Evolutionary conservation across 1,140 invertebrate genomes (phyloP).

Genomic region (Lordiphosa stackelbergi): DNA sequence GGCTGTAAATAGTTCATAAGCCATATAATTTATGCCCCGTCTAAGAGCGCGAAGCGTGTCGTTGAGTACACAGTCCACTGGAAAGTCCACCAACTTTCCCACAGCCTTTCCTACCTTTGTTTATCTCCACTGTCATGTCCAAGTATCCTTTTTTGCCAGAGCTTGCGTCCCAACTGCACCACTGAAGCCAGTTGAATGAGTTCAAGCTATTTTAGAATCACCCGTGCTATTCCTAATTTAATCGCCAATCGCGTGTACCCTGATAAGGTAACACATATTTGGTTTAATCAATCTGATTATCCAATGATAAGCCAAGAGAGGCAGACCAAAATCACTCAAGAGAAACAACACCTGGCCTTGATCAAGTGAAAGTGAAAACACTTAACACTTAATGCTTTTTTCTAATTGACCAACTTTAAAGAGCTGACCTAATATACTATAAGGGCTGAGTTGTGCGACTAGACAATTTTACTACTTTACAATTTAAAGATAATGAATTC

Average conservation of each 20-base stretch:
- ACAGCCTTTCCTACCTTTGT: slow-evolving; percentile 18
- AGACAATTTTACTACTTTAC: no score
- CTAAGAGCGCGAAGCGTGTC: slow-evolving; percentile 2
- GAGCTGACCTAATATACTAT: no score
- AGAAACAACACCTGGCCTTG: no score
- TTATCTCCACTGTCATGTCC: slow-evolving; percentile 15
- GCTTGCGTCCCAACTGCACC: not conserved
- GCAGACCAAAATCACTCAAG: no score
- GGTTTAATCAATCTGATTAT: no score
- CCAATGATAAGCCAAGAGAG: no score
- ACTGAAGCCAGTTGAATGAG: slow-evolving; percentile 18
- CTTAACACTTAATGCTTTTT: no score
- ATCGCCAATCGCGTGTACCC: slow-evolving; percentile 8
- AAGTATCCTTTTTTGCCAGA: not conserved
- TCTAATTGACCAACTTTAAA: no score
- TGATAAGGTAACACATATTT: slow-evolving; percentile 5
- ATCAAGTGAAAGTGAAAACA: no score
- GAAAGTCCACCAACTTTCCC: not conserved
- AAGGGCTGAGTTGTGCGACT: no score
- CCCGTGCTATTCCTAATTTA: slow-evolving; percentile 8
- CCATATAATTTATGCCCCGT: slow-evolving; percentile 21
- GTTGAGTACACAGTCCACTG: not conserved
- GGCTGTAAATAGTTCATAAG: slow-evolving; percentile 2
- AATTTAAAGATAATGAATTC: no score
- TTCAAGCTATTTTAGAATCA: not conserved